Evolutionary conservation across 2,113 vertebrate species (phyloP).

Genomic region (Raja brachyura): DNA sequence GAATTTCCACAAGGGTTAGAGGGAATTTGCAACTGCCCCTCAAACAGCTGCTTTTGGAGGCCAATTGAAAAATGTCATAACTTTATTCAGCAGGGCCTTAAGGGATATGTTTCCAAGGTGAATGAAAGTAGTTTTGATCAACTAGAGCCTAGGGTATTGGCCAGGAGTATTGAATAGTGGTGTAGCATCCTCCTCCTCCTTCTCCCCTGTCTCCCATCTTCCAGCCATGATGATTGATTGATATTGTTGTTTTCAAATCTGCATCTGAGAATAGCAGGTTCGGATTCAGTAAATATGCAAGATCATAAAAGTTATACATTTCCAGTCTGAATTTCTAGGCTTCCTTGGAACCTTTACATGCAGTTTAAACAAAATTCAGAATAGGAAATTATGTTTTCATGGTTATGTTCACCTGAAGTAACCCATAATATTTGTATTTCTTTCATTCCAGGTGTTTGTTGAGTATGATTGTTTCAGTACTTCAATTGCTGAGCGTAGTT

Average conservation of each 20-base stretch:
- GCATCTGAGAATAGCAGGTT: background rate
- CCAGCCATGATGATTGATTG: background rate
- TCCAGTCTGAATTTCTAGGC: background rate
- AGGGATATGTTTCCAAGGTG: background rate
- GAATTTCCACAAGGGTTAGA: background rate
- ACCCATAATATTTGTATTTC: slow-evolving; percentile 1
- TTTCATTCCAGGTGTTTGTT: slow-evolving; percentile 63
- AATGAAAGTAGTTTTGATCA: background rate
- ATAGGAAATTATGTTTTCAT: background rate
- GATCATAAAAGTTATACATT: background rate
- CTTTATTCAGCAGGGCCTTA: too few species aligned
- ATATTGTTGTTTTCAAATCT: background rate
- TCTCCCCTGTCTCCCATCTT: background rate
- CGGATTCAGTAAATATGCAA: background rate
- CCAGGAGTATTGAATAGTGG: background rate
- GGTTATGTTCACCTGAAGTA: background rate
- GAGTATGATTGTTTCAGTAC: slow-evolving; percentile 68
- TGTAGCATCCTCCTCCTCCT: background rate
- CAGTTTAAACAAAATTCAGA: background rate
- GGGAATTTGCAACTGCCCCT: background rate
- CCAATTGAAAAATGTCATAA: background rate
- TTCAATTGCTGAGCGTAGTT: slow-evolving; percentile 56
- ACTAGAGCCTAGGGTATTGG: background rate
- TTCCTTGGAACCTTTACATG: background rate
- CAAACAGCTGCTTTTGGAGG: background rate